Evolutionary conservation across 2,888 invertebrate species (phyloP).

Genomic region (Lepidonotus clava): DNA sequence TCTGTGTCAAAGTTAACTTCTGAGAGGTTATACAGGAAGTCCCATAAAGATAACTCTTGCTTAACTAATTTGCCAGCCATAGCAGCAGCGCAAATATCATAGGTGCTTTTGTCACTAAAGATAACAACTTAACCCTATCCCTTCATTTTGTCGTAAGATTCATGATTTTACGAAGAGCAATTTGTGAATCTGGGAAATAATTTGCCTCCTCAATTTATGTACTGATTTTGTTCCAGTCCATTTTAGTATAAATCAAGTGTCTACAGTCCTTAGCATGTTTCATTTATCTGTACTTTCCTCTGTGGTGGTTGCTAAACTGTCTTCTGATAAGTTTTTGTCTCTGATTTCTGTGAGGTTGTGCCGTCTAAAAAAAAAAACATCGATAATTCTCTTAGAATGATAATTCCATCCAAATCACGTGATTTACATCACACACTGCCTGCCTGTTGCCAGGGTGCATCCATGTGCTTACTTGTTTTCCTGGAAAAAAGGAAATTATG

Average conservation of each 20-base stretch:
- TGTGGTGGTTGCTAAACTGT: slow-evolving; percentile 14
- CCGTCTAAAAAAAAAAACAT: neutral
- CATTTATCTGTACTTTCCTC: neutral
- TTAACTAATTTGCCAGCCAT: too few species aligned
- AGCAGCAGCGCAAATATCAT: neutral
- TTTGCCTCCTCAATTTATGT: slow-evolving; percentile 9
- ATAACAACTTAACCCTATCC: neutral
- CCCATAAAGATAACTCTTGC: too few species aligned
- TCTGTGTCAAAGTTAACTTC: neutral
- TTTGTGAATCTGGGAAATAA: slow-evolving; percentile 3
- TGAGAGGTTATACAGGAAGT: too few species aligned
- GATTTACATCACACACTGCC: neutral
- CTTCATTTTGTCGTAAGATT: neutral
- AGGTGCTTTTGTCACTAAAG: neutral
- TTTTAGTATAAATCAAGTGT: neutral
- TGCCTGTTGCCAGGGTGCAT: neutral
- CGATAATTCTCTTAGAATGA: neutral
- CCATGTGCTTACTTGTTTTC: neutral
- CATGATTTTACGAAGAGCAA: neutral
- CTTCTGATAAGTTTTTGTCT: neutral
- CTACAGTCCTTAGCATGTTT: neutral
- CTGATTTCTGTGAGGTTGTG: neutral
- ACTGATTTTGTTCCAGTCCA: neutral
- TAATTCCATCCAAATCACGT: neutral
- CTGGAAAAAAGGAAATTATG: neutral